Conservation (phyloP, 2,888 invertebrate genomes). For the Melieria omissa region DNA sequence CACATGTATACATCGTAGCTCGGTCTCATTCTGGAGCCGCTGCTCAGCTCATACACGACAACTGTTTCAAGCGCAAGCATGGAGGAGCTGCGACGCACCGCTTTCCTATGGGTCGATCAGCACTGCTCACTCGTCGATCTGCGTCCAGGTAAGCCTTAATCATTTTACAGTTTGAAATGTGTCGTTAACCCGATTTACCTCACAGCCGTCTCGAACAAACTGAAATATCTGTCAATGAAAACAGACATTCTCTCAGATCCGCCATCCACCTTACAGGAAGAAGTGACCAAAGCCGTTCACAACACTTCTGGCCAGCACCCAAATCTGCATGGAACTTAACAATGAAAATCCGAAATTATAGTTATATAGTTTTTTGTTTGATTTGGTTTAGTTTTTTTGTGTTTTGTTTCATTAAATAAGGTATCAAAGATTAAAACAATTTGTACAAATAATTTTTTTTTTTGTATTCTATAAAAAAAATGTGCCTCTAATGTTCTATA, state of each 20-base stretch:
- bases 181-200: conserved; percentile 49
- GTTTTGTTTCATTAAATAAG: conserved; percentile 21
- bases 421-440: conserved; percentile 24
- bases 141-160: conserved; percentile 79
- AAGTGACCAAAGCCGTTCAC: conserved; percentile 82
- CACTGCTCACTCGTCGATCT: conserved; percentile 95
- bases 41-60: conserved; percentile 90
- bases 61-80: conserved; percentile 92
- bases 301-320: conserved; percentile 63
- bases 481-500: conserved; percentile 30
- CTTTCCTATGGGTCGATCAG: conserved; percentile 94
- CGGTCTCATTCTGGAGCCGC: conserved; percentile 88
- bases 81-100: conserved; percentile 91
- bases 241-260: conserved; percentile 94
- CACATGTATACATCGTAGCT: conserved; percentile 72
- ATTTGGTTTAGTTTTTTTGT: conserved; percentile 10
- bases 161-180: neutral
- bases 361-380: conserved; percentile 22
- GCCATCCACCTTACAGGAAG: conserved; percentile 83
- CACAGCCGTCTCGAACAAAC: conserved; percentile 91
- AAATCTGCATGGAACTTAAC: conserved; percentile 61
- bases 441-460: conserved; percentile 46
- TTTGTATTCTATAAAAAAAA: conserved; percentile 38
- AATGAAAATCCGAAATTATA: conserved; percentile 19
- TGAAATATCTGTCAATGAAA: conserved; percentile 88